These are phyloP conservation scores for Melipona beecheii DNA, from an alignment of 2,888 invertebrate genomes.

Conservation along the genomic window DNA sequence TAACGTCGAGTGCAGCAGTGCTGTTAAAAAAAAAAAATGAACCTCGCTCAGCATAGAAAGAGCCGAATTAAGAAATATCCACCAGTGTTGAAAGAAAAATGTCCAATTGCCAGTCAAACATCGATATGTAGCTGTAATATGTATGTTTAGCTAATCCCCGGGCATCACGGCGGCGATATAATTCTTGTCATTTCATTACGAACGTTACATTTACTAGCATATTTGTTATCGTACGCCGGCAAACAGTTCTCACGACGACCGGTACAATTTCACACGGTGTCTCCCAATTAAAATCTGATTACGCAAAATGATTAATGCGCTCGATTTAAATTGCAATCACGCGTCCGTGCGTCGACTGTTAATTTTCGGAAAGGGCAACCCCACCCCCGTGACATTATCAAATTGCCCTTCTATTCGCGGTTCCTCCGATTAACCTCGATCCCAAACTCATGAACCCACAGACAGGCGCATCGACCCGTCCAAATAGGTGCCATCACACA, in stretches of 20 bases:
- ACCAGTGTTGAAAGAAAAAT: neutral
- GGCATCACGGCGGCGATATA: constrained; percentile 5
- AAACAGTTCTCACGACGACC: neutral
- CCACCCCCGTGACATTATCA: constrained; percentile 10
- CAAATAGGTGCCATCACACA: constrained; percentile 29
- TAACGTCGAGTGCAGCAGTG: constrained; percentile 3
- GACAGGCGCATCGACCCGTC: constrained; percentile 27
- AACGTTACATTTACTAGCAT: neutral
- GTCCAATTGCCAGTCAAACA: neutral
- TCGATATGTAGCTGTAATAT: neutral
- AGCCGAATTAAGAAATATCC: neutral
- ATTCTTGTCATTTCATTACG: neutral
- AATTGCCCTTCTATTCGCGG: constrained; percentile 18
- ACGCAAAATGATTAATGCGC: constrained; percentile 14
- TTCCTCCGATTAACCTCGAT: constrained; percentile 29
- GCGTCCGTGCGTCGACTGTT: constrained; percentile 6
- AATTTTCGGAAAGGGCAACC: constrained; percentile 4
- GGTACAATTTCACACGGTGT: constrained; percentile 9
- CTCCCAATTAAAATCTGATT: constrained; percentile 43
- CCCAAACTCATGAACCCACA: constrained; percentile 12
- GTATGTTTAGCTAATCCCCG: neutral
- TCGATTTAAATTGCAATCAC: constrained; percentile 14
- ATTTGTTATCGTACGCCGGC: neutral
- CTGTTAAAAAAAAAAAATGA: neutral
- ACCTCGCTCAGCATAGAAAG: too few relatives aligned